Conservation (phyloP, 53 echinoderm and acorn worm genomes). For the Paelopatides confundens region DNA sequence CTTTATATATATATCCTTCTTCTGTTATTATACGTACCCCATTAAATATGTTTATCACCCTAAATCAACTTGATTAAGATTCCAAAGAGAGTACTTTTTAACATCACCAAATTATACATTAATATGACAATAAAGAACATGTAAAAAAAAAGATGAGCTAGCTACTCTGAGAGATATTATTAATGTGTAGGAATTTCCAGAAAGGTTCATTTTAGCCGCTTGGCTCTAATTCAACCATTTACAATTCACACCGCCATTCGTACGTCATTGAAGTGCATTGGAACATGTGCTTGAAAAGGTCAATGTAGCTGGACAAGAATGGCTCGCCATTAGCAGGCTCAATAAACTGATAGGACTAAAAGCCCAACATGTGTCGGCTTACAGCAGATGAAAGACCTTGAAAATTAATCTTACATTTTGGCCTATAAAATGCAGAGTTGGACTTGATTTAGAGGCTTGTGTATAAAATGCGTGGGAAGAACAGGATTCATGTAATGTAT, state of each 20-base stretch:
- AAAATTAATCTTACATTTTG: slow-evolving; percentile 32
- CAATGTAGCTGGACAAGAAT: slow-evolving; percentile 7
- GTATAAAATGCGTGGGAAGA: slow-evolving; percentile 20
- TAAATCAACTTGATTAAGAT: too few species aligned
- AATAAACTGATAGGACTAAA: slow-evolving; percentile 43
- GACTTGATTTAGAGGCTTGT: slow-evolving; percentile 25
- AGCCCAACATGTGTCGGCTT: slow-evolving; percentile 40
- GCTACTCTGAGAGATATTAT: too few species aligned
- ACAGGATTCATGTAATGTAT: neutral
- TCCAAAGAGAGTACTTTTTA: too few species aligned
- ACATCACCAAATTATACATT: too few species aligned
- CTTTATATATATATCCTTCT: too few species aligned
- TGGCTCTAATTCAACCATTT: slow-evolving; percentile 19
- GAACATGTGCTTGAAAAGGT: slow-evolving; percentile 42
- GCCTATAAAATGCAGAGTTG: neutral
- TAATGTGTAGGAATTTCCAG: too few species aligned
- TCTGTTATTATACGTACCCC: too few species aligned
- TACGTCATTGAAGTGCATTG: neutral
- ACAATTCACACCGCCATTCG: neutral
- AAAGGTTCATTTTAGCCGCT: too few species aligned
- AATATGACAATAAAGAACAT: too few species aligned
- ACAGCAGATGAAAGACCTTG: slow-evolving; percentile 42
- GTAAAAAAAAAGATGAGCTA: too few species aligned
- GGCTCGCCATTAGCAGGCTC: slow-evolving; percentile 19
- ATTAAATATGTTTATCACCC: too few species aligned